Percentiles rank a stretch among this genome's conserved stretches.
These are phyloP conservation scores for Elephas maximus DNA, from an alignment of 2,113 vertebrate genomes.

Conservation along the genomic window DNA sequence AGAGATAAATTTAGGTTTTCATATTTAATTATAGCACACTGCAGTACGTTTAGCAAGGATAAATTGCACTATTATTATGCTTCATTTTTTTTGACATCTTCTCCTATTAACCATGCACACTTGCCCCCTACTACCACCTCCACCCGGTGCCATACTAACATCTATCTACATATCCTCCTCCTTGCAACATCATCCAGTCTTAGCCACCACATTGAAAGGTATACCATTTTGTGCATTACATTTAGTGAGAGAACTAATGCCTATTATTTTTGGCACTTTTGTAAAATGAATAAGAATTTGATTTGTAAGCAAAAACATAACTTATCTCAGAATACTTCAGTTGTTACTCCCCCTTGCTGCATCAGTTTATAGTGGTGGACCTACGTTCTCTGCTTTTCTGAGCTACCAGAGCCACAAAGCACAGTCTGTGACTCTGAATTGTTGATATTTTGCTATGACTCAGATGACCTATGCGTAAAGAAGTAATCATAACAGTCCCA, in stretches of 20 bases:
- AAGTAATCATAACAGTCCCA: background rate
- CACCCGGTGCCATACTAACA: slow-evolving; percentile 75
- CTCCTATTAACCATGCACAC: slow-evolving; percentile 90
- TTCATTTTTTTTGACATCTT: slow-evolving; percentile 92
- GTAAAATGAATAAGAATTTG: background rate
- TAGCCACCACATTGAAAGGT: slow-evolving; percentile 68
- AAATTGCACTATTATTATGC: slow-evolving; percentile 96
- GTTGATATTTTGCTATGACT: background rate
- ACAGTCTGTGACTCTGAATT: background rate
- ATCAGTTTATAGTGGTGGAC: background rate
- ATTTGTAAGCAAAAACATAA: slow-evolving; percentile 45
- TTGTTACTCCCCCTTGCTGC: background rate
- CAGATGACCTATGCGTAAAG: background rate
- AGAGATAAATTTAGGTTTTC: slow-evolving; percentile 98
- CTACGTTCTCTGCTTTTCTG: background rate
- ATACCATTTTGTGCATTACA: slow-evolving; percentile 81
- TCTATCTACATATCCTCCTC: slow-evolving; percentile 80
- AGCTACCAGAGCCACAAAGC: fast-evolving
- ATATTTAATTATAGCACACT: slow-evolving; percentile 98
- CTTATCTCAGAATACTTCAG: background rate
- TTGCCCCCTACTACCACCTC: slow-evolving; percentile 84
- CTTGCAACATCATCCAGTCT: slow-evolving; percentile 78
- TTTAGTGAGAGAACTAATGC: slow-evolving; percentile 68
- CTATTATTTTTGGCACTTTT: slow-evolving; percentile 56
- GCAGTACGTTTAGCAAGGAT: slow-evolving; percentile 94